Conservation (phyloP, 1,140 invertebrate species). For the Palaemon carinicauda region DNA sequence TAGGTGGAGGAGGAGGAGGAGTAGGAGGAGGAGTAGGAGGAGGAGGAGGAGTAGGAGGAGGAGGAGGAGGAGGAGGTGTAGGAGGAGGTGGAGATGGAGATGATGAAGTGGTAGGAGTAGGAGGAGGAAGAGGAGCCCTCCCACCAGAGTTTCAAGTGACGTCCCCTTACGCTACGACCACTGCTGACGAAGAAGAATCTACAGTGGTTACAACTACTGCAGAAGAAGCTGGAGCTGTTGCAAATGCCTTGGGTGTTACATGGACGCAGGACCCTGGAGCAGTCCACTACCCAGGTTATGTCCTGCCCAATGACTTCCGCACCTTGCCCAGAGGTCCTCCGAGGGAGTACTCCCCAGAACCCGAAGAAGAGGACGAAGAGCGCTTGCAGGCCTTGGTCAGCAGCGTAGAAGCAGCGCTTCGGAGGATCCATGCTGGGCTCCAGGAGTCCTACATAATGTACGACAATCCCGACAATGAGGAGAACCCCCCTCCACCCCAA, state of each 20-base stretch:
- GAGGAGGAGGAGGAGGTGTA: too few species aligned
- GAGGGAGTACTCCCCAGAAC: background rate
- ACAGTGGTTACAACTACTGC: background rate
- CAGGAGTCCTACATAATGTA: slow-evolving; percentile 58
- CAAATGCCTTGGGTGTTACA: background rate
- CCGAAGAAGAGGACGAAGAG: slow-evolving; percentile 34
- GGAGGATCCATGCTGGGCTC: slow-evolving; percentile 46
- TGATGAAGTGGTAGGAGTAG: too few species aligned
- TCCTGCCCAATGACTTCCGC: slow-evolving; percentile 55
- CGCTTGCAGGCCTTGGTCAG: slow-evolving; percentile 38
- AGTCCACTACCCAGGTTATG: slow-evolving; percentile 58
- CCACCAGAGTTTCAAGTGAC: too few species aligned
- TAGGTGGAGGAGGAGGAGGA: too few species aligned
- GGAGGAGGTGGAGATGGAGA: too few species aligned
- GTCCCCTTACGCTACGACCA: too few species aligned
- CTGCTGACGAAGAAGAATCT: too few species aligned
- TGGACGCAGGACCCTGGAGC: slow-evolving; percentile 50
- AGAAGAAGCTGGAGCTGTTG: background rate
- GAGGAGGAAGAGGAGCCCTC: too few species aligned
- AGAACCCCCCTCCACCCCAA: slow-evolving; percentile 54
- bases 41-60: too few species aligned
- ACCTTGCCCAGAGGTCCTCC: slow-evolving; percentile 35
- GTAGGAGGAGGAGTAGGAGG: too few species aligned
- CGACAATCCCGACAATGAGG: slow-evolving; percentile 47
- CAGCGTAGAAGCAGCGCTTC: slow-evolving; percentile 51